A percentile compares a stretch with the other conserved stretches of the same genome.
Evolutionary conservation across 2,888 invertebrate genomes (phyloP).

Genomic region (Andrena chrysosceles): DNA sequence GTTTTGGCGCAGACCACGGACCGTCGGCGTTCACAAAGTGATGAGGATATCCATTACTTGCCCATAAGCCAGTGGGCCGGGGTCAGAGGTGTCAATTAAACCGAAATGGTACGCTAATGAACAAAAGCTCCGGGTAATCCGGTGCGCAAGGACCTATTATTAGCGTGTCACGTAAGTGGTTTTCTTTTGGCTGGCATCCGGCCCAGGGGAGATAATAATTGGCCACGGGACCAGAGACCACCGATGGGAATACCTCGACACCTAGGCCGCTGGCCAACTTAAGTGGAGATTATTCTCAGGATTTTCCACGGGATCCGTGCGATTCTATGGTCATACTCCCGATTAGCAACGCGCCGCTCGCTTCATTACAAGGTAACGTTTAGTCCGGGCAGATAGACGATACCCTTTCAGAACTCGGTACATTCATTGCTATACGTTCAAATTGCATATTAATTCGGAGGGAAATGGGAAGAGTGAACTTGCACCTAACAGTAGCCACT

Average conservation of each 20-base stretch:
- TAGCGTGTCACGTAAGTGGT: constrained; percentile 75
- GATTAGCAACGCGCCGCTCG: neutral
- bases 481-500: neutral
- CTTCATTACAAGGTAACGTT: neutral
- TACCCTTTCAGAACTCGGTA: neutral
- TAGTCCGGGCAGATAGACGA: neutral
- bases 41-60: constrained; percentile 75
- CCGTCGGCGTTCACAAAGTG: constrained; percentile 49
- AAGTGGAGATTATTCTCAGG: constrained; percentile 25
- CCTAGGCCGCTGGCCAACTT: constrained; percentile 61
- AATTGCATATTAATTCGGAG: neutral
- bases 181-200: constrained; percentile 77
- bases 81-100: constrained; percentile 81
- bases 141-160: constrained; percentile 75
- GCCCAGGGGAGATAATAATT: constrained; percentile 78
- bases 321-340: neutral
- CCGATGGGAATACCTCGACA: constrained; percentile 59
- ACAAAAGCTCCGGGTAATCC: constrained; percentile 80
- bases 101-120: constrained; percentile 80
- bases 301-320: constrained; percentile 32
- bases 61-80: constrained; percentile 64
- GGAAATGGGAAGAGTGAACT: no score
- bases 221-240: constrained; percentile 65
- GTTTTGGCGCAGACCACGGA: constrained; percentile 53
- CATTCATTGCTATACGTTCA: neutral